Percentiles rank a stretch among this genome's conserved stretches.
Conservation (phyloP, 2,113 vertebrate species). For the Hipposideros armiger region DNA sequence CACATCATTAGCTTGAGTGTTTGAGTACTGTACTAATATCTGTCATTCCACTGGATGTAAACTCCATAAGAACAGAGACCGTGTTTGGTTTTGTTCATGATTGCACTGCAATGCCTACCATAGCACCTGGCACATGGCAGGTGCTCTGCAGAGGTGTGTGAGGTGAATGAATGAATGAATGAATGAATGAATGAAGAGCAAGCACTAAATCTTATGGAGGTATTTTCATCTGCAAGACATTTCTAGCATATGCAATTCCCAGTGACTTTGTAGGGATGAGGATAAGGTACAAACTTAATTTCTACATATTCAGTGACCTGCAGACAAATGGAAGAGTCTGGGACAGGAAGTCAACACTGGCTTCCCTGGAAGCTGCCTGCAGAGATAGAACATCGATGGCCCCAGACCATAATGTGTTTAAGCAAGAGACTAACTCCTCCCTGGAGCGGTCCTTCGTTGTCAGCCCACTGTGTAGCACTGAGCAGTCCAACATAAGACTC, state of each 20-base stretch:
- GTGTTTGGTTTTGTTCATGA: neutral
- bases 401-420: too few species aligned
- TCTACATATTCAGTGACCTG: neutral
- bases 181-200: neutral
- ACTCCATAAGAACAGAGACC: neutral
- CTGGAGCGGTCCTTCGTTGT: neutral
- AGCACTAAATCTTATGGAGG: neutral
- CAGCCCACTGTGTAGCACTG: neutral
- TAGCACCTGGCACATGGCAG: neutral
- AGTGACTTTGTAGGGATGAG: neutral
- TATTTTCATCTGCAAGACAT: neutral
- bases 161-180: neutral
- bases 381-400: neutral
- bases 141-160: neutral
- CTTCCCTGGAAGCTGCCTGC: neutral
- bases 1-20: neutral
- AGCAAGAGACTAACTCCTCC: neutral
- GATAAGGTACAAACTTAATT: neutral
- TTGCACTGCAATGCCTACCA: neutral
- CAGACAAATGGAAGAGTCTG: neutral
- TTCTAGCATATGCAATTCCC: neutral
- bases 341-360: neutral
- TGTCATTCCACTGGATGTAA: neutral
- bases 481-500: neutral
- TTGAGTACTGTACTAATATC: neutral